Percentiles rank a stretch among this genome's conserved stretches.
phyloP scores from a whole-genome alignment of 2,888 invertebrate species.

The Acanthosoma haemorrhoidale region DNA sequence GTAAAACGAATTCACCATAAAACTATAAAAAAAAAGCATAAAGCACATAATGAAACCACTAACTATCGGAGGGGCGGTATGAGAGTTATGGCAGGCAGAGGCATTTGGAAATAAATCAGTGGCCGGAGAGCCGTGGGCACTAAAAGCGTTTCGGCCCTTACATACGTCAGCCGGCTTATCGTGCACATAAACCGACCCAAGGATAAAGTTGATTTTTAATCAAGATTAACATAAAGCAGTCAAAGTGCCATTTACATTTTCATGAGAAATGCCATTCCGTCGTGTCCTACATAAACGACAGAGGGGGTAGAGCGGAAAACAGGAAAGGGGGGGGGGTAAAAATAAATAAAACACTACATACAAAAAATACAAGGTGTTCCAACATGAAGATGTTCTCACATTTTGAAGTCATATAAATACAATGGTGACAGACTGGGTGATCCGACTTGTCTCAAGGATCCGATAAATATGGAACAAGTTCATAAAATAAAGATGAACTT shows the following conservation, averaged over 20 bases:
- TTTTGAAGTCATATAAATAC: too few relatives aligned
- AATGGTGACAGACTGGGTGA: too few relatives aligned
- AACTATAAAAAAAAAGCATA: background rate
- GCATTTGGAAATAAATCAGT: background rate
- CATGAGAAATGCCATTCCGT: too few relatives aligned
- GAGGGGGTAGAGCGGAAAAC: too few relatives aligned
- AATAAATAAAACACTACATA: too few relatives aligned
- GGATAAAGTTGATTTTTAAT: conserved; percentile 14
- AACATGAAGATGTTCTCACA: too few relatives aligned
- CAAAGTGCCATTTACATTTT: conserved; percentile 14
- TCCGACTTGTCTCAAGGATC: too few relatives aligned
- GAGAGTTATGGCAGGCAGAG: background rate
- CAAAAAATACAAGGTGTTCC: too few relatives aligned
- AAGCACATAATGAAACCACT: background rate
- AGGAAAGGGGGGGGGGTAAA: too few relatives aligned
- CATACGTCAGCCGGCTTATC: conserved; percentile 4
- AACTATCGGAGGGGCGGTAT: background rate
- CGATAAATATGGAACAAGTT: too few relatives aligned
- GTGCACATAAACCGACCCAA: background rate
- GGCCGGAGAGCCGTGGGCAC: background rate
- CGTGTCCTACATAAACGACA: too few relatives aligned
- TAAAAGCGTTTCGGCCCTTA: conserved; percentile 7
- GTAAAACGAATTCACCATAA: background rate
- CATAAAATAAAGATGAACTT: too few relatives aligned
- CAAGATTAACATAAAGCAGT: conserved; percentile 10